Base-by-base conservation (phyloP, 2,113 vertebrate genomes). In the Chunga burmeisteri region DNA sequence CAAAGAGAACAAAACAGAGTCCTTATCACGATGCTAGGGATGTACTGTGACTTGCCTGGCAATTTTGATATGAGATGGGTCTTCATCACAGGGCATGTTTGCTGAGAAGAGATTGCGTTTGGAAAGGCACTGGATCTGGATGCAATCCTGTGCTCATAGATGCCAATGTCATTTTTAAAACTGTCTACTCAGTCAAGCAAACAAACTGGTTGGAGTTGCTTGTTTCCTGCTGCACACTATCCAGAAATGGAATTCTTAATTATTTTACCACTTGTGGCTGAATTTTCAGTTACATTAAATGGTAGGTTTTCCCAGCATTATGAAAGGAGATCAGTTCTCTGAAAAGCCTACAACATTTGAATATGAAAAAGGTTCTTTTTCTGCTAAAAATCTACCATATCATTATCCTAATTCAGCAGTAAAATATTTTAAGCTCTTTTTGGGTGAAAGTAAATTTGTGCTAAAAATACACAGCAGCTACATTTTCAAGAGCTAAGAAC, bases 31-130 rank as follows among this genome's bases (percentile, higher is more conserved):
- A 79, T 59, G 40, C 65, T 73, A n/a, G 27, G 65, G 81, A 36
- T 81, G 74, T 32, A 23, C 65, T 81, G 62, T 65, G 86, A 74
- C 63, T 89, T 84, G 81, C 52, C 83, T 92, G 93, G 81, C 0
- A 5, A 56, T 79, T 96, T 93, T 90, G 88, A 92, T 92, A 91
- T 29, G 92, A 93, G 85, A 34, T 55, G 59, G 21, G 61, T 86
- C 62, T 83, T 88, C 72, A 79, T 52, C 68, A 36, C 7, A 1
- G 62, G 86, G 23, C 11, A 5, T 49, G 79, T 74, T 95, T 94
- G 88, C 55, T 73, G 58, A 73, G 90, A 49, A 94, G 66, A 92
- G 93, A 86, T 88, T 95, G 79, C 6, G 1, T 78, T 88, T 56
- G 67, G 74, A 85, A 92, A 29, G 40, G 53, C 53, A n/a, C 5